Conservation (phyloP, 2,113 vertebrate species). For the Aptenodytes forsteri region DNA sequence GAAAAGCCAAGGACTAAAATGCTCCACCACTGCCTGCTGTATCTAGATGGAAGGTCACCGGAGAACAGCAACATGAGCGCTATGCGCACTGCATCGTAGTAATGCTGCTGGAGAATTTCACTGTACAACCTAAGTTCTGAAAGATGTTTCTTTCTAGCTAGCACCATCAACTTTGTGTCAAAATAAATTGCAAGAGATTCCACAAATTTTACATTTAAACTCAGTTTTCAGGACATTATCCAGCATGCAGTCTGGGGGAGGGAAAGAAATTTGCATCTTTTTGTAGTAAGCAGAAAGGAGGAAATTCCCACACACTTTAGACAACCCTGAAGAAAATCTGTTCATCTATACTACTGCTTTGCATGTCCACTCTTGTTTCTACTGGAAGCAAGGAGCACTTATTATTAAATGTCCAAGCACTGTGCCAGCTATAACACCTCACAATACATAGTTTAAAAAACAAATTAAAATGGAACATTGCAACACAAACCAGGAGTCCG, state of each 20-base stretch:
- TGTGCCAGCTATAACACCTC: neutral
- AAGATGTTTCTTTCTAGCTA: neutral
- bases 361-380: neutral
- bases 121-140: neutral
- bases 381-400: neutral
- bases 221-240: neutral
- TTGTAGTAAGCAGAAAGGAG: neutral
- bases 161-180: neutral
- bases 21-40: neutral
- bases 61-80: neutral
- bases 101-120: neutral
- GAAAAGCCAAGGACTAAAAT: neutral
- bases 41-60: neutral
- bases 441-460: neutral
- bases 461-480: neutral
- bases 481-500: neutral
- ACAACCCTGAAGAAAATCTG: neutral
- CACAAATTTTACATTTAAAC: neutral
- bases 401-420: neutral
- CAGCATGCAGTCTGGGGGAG: neutral
- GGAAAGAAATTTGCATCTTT: neutral
- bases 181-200: neutral
- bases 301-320: neutral
- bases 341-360: neutral
- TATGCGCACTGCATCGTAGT: neutral